Percentiles rank a stretch among this genome's conserved stretches.
Conservation (phyloP, 2,888 invertebrate species). For the Drosophila ustulata region DNA sequence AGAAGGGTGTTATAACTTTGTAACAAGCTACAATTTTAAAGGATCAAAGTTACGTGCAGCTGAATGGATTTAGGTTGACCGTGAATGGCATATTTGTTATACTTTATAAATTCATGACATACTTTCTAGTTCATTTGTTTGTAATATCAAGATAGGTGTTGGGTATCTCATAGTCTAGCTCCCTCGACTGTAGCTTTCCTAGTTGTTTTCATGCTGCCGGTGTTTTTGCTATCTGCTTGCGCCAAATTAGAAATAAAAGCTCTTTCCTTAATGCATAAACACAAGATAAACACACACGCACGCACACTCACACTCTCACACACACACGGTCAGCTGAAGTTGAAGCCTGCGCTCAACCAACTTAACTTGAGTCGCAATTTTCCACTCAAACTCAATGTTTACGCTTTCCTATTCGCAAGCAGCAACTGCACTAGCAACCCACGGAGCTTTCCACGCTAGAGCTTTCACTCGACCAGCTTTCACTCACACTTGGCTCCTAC, state of each 20-base stretch:
- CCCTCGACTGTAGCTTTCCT: too few species aligned
- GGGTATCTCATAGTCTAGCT: too few species aligned
- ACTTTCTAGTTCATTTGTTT: too few species aligned
- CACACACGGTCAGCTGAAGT: constrained; percentile 11
- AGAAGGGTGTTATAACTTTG: too few species aligned
- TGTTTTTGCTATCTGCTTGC: constrained; percentile 54
- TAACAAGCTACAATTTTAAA: too few species aligned
- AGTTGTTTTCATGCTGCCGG: constrained; percentile 61
- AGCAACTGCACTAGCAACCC: constrained; percentile 43
- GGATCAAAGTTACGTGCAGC: too few species aligned
- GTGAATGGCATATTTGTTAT: too few species aligned
- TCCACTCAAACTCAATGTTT: neutral
- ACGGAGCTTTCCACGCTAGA: constrained; percentile 52
- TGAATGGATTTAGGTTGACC: too few species aligned
- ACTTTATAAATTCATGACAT: too few species aligned
- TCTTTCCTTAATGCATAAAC: constrained; percentile 59
- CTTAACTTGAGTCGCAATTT: constrained; percentile 7
- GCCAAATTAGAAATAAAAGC: constrained; percentile 76
- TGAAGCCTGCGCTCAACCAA: constrained; percentile 31
- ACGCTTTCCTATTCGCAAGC: constrained; percentile 24
- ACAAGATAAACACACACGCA: constrained; percentile 34
- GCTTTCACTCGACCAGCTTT: constrained; percentile 54
- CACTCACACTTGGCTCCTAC: constrained; percentile 43
- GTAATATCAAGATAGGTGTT: too few species aligned
- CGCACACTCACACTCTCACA: neutral